Base-by-base conservation (phyloP, 2,888 invertebrate genomes). In the Latrodectus elegans region DNA sequence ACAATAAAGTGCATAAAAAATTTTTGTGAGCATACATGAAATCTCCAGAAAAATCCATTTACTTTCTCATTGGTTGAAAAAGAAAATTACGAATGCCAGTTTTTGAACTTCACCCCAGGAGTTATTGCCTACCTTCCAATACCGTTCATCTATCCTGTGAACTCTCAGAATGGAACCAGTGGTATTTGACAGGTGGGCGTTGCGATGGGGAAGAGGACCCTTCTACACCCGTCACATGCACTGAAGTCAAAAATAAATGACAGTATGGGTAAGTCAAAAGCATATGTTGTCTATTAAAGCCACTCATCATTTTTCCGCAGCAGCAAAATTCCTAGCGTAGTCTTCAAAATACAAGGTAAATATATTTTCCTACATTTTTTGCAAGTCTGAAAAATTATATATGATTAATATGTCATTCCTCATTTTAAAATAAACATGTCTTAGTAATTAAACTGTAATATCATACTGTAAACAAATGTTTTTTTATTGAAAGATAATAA, bases 111-210 rank as follows among this genome's bases (percentile, higher is more conserved):
- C 26, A 68, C 12, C 67, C 67, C 12, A 22, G 67, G 22, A 17
- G 22, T 22, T 52, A 22, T 22, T 65, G 11, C 52, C 15, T 51
- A 22, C 12, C 70, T 60, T 72, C 81, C 74, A 80, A 72, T 80
- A 22, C 72, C 4, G 14, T 72, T 80, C 14, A 11, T 26, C 60
- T 74, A 17, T 12, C 70, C 38, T 60, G 10, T 60, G 6, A 15
- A 68, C 65, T 60, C 49, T 15, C 65, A 15, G 15, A 73, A 64
- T 60, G 55, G 22, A 22, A 10, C 15, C 80, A 53, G 26, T 60
- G 22, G 55, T 17, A 15, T 72, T 55, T 86, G 81, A 72, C 86
- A 86, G 86, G 86, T 86, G 86, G 86, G 86, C 86, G 86, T 86
- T 72, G 64, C 38, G 60, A 15, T 74, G 68, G 73, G 67, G 15